Evolutionary conservation across 2,797 vertebrate genomes (phyloP).

Genomic region (Pagetopsis macropterus): DNA sequence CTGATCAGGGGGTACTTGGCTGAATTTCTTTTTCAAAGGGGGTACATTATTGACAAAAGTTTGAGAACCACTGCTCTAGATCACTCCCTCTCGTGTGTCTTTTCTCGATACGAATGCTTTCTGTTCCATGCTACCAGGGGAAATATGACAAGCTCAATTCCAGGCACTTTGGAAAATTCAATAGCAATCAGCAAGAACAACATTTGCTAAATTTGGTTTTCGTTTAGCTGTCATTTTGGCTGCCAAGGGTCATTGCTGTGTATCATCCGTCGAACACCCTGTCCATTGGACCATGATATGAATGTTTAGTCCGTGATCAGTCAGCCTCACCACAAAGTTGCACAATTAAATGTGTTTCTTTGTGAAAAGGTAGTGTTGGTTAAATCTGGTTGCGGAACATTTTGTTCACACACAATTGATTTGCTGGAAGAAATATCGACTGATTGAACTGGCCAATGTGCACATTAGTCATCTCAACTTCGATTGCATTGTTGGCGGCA

Average conservation of each 20-base stretch:
- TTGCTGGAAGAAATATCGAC: background rate
- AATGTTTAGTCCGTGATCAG: constrained; percentile 6
- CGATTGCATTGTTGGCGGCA: background rate
- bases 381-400: background rate
- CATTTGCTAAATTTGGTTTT: background rate
- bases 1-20: too few species aligned
- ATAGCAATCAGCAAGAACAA: background rate
- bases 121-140: background rate
- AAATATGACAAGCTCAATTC: constrained; percentile 15
- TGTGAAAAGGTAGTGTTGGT: background rate
- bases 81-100: background rate
- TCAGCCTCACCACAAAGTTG: background rate
- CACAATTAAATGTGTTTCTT: too few species aligned
- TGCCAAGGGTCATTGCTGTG: background rate
- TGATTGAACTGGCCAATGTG: too few species aligned
- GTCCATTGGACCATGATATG: constrained; percentile 9
- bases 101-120: constrained; percentile 20
- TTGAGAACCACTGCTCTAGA: background rate
- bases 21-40: too few species aligned
- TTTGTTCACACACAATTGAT: background rate
- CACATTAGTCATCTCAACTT: too few species aligned
- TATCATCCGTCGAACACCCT: constrained; percentile 5
- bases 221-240: background rate
- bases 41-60: too few species aligned
- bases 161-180: background rate